Conservation (phyloP, 1,140 invertebrate species). For the Goniozus legneri region DNA sequence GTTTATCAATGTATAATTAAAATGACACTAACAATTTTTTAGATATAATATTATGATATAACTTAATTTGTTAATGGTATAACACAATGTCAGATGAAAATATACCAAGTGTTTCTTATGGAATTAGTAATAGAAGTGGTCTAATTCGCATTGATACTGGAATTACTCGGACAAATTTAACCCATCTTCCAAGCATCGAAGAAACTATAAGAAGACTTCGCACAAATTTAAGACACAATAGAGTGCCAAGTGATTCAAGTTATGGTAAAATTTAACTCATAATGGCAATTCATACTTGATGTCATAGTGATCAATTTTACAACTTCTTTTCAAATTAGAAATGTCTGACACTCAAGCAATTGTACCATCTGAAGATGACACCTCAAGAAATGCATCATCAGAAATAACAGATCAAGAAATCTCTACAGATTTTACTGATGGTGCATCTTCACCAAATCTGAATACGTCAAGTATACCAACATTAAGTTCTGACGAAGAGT, state of each 20-base stretch:
- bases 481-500: conserved; percentile 49
- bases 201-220: conserved; percentile 37
- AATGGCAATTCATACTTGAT: background rate
- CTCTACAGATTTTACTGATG: conserved; percentile 45
- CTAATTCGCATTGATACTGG: conserved; percentile 28
- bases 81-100: conserved; percentile 35
- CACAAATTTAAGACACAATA: conserved; percentile 31
- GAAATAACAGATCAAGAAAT: conserved; percentile 36
- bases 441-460: conserved; percentile 42
- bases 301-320: conserved; percentile 6
- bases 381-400: conserved; percentile 32
- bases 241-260: conserved; percentile 19
- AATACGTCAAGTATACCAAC: conserved; percentile 37
- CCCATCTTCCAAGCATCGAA: conserved; percentile 29
- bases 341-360: conserved; percentile 32
- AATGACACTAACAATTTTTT: too few relatives aligned
- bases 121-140: conserved; percentile 27
- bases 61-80: too few relatives aligned
- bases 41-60: too few relatives aligned
- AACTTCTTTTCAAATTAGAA: conserved; percentile 19
- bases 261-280: conserved; percentile 23
- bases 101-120: conserved; percentile 17
- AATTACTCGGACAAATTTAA: conserved; percentile 21
- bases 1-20: too few relatives aligned
- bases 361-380: conserved; percentile 35